These are phyloP conservation scores for Ditula angustiorana DNA, from an alignment of 2,888 invertebrate genomes.

Conservation along the genomic window DNA sequence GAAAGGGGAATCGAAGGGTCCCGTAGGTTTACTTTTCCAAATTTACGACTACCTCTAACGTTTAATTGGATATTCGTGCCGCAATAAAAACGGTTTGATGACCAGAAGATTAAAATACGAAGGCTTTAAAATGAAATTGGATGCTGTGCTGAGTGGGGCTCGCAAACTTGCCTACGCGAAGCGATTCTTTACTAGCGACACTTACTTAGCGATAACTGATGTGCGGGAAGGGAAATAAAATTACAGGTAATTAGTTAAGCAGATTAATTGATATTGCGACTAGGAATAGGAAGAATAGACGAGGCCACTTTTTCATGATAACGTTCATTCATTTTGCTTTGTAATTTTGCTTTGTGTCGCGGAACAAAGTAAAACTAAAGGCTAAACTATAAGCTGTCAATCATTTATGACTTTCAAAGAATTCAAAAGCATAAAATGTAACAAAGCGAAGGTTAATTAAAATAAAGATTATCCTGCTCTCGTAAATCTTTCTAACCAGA, in stretches of 20 bases:
- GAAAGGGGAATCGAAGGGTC: conserved; percentile 77
- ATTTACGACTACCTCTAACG: conserved; percentile 77
- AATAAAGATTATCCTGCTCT: conserved; percentile 68
- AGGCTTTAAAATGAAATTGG: conserved; percentile 53
- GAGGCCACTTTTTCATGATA: no score
- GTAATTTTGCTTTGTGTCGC: not conserved
- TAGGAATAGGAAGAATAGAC: not conserved
- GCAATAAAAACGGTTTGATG: conserved; percentile 78
- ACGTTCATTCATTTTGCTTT: no score
- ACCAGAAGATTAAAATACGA: conserved; percentile 71
- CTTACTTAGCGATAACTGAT: not conserved
- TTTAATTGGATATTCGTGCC: conserved; percentile 79
- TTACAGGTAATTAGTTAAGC: not conserved
- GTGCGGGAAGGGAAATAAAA: not conserved
- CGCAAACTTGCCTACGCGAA: conserved; percentile 58
- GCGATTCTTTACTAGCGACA: conserved; percentile 41
- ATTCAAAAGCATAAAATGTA: conserved; percentile 35
- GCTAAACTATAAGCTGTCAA: not conserved
- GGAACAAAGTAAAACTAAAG: not conserved
- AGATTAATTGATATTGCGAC: not conserved
- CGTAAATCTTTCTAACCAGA: conserved; percentile 72
- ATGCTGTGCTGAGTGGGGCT: conserved; percentile 8
- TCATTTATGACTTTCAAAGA: not conserved
- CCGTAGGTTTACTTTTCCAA: conserved; percentile 72
- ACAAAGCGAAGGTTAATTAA: conserved; percentile 72